A percentile compares a stretch with the other conserved stretches of the same genome.
phyloP scores from a whole-genome alignment of 2,797 vertebrate species.

The Hippopotamyrus pictus region DNA sequence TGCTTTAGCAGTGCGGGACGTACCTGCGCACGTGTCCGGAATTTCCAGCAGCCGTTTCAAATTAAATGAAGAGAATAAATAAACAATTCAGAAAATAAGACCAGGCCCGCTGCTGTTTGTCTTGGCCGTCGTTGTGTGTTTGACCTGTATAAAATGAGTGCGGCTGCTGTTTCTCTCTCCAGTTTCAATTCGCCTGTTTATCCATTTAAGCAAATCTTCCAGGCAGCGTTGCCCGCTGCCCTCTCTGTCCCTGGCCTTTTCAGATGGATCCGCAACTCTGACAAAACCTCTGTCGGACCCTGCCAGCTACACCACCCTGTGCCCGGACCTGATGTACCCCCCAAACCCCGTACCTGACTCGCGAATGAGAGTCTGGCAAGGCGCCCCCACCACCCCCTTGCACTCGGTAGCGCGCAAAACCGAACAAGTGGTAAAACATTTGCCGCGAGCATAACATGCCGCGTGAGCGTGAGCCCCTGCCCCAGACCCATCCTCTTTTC shows the following conservation, averaged over 20 bases:
- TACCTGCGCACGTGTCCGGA: neutral
- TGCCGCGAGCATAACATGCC: neutral
- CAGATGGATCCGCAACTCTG: neutral
- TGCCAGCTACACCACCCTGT: neutral
- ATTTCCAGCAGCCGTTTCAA: conserved; percentile 32
- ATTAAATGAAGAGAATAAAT: conserved; percentile 31
- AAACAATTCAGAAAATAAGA: conserved; percentile 20
- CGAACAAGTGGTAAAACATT: conserved; percentile 18
- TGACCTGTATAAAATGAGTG: conserved; percentile 18
- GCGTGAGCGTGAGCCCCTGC: neutral
- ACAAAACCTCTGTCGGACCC: neutral
- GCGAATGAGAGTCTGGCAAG: neutral
- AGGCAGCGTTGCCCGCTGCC: neutral
- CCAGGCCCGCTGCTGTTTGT: conserved; percentile 19
- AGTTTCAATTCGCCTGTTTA: conserved; percentile 20
- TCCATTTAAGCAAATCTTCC: conserved; percentile 3
- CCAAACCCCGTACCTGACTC: neutral
- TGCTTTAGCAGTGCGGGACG: neutral
- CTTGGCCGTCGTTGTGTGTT: conserved; percentile 22
- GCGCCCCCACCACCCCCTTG: neutral
- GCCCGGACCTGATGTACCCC: neutral
- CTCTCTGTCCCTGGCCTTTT: conserved; percentile 7
- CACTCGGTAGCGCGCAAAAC: conserved; percentile 8
- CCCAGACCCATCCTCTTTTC: neutral
- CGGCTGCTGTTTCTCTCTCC: conserved; percentile 21